These are phyloP conservation scores for Perca flavescens DNA, from an alignment of 2,113 vertebrate genomes.

Conservation along the genomic window DNA sequence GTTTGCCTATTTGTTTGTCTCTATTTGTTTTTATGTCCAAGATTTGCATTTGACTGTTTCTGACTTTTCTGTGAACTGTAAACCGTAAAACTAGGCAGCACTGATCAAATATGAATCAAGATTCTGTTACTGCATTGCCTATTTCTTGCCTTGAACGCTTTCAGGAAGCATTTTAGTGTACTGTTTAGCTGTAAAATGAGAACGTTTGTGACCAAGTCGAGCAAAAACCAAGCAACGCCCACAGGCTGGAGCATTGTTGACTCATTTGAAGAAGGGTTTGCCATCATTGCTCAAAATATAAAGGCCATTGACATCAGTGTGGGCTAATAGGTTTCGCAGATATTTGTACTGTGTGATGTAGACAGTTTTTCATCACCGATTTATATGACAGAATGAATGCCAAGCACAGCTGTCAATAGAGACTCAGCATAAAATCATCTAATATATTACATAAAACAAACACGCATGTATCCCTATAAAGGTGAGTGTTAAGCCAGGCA, in stretches of 20 bases:
- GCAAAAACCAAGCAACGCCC: no score
- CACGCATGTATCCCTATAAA: constrained; percentile 54
- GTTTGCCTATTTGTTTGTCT: not conserved
- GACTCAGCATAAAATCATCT: constrained; percentile 31
- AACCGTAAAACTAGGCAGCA: no score
- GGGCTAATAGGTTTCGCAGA: constrained; percentile 5
- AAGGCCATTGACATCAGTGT: not conserved
- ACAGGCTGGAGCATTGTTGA: no score
- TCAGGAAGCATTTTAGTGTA: no score
- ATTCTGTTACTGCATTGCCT: no score
- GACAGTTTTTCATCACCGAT: constrained; percentile 1
- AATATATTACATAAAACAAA: constrained; percentile 50
- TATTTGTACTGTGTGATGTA: constrained; percentile 5
- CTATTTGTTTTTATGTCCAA: not conserved
- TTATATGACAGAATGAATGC: constrained; percentile 18
- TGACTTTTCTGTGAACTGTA: not conserved
- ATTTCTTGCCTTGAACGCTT: no score
- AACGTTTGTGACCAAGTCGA: no score
- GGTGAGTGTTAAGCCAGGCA: constrained; percentile 77
- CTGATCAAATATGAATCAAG: no score
- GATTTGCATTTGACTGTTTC: not conserved
- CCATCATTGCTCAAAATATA: no score
- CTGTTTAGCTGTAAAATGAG: no score
- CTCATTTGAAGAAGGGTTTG: no score
- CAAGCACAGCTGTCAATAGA: constrained; percentile 19